Evolutionary conservation across 2,113 vertebrate genomes (phyloP).

Genomic region (Nothocercus nigrocapillus): DNA sequence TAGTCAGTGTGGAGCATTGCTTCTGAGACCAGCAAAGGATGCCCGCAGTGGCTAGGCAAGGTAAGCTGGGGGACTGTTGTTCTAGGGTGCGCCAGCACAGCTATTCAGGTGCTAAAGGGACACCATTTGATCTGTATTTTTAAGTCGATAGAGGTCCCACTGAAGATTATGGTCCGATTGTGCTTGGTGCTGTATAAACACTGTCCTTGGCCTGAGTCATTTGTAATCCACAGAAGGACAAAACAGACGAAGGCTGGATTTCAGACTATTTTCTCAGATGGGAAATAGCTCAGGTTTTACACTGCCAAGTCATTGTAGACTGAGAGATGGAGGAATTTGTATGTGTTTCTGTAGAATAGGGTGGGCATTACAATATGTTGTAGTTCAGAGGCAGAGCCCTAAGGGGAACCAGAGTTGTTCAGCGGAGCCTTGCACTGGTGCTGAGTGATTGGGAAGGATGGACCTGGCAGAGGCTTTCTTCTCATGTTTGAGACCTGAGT

Average conservation of each 20-base stretch:
- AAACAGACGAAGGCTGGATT: background rate
- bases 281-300: background rate
- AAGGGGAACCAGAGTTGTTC: background rate
- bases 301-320: background rate
- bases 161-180: fast-evolving
- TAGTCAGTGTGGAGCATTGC: background rate
- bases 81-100: background rate
- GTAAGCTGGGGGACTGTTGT: background rate
- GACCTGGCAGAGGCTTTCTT: background rate
- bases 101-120: background rate
- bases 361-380: fast-evolving
- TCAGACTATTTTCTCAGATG: fast-evolving
- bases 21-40: background rate
- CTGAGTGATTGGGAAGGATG: background rate
- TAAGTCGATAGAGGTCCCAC: background rate
- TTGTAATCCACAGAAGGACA: fast-evolving
- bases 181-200: background rate
- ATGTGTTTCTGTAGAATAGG: background rate
- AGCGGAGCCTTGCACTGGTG: fast-evolving
- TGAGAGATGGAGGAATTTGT: background rate
- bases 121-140: background rate
- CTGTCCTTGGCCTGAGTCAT: background rate
- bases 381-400: background rate
- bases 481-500: background rate
- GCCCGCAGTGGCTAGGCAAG: fast-evolving